Evolutionary conservation across 2,113 vertebrate species (phyloP), one percentile per base, ranked within the genome.

Genomic region (Vulpes ferrilata): DNA sequence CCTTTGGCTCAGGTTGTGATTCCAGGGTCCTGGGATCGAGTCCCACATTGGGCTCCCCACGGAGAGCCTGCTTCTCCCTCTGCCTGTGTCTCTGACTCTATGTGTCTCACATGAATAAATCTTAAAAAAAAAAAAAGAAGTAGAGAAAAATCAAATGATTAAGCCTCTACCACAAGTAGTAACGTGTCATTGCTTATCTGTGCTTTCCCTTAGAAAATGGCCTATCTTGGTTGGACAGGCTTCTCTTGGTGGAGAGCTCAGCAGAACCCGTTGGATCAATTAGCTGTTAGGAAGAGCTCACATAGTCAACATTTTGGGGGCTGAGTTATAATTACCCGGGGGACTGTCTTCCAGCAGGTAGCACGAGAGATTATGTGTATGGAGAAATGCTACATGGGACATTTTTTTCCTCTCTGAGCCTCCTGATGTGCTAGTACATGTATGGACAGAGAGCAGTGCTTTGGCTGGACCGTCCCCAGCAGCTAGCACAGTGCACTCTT

Each of bases 141-240:
- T 38, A 96, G 73, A 94, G 60, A 88, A 84, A 96, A 85, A 71
- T 87, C 51, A 90, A 95, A 93, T 51, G 30, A 96, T 80, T 97
- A 96, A 23, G 83, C 11, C 19, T 79, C 20, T 7, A 51, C 11
- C n/a, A 22, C 88, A 82, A 80, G 88, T 94, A 86, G n/a, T 69
- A 97, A 69, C 57, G 0, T 0, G 4, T 12, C 55, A 53, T 76
- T n/a, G 59, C 62, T 90, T 96, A 90, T 94, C 93, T 94, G 12
- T 60, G 20, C 79, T 95, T 96, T 89, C 48, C 38, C 48, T 92
- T 35, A 23, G 57, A 59, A 90, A 95, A 80, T 83, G 57, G 35
- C 62, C 2, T 62, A 8, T 91, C 53, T 69, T 55, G 64, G 55
- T 94, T 76, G 94, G 57, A 80, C 5, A 89, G 27, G 22, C 32